A percentile compares a stretch with the other conserved stretches of the same genome.
phyloP scores from a whole-genome alignment of 2,888 invertebrate genomes.

The Lottia gigantea region DNA sequence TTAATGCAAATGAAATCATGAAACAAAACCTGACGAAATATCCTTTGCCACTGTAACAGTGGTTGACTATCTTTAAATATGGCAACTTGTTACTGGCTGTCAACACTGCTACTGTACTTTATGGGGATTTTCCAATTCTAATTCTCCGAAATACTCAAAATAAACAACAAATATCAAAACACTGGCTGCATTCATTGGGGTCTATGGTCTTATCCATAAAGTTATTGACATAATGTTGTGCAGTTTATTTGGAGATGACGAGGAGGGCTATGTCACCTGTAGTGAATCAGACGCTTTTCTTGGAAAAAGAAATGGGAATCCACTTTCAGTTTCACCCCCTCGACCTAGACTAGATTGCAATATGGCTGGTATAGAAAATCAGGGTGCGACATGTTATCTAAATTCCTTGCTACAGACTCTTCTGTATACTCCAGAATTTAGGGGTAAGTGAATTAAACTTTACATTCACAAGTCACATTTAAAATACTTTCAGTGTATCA shows the following conservation, averaged over 20 bases:
- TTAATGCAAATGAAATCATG: too few species aligned
- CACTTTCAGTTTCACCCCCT: conserved; percentile 37
- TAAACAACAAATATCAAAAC: too few species aligned
- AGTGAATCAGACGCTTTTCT: neutral
- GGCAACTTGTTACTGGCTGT: too few species aligned
- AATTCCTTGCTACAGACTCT: conserved; percentile 68
- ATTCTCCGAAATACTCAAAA: too few species aligned
- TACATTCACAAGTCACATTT: too few species aligned
- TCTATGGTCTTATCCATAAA: too few species aligned
- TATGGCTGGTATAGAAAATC: conserved; percentile 66
- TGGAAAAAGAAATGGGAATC: neutral
- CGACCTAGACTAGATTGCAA: conserved; percentile 43
- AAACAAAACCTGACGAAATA: too few species aligned
- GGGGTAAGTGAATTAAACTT: conserved; percentile 53
- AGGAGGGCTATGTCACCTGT: neutral
- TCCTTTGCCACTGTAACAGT: too few species aligned
- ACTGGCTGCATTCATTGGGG: neutral
- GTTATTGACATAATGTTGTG: conserved; percentile 35
- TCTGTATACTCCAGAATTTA: conserved; percentile 68
- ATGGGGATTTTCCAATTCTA: too few species aligned
- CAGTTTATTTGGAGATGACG: conserved; percentile 37
- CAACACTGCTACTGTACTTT: too few species aligned
- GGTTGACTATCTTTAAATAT: too few species aligned
- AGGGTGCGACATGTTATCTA: conserved; percentile 69
- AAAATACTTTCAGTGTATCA: too few species aligned